phyloP scores from a whole-genome alignment of 2,113 vertebrate species.

The Sapayoa aenigma region DNA sequence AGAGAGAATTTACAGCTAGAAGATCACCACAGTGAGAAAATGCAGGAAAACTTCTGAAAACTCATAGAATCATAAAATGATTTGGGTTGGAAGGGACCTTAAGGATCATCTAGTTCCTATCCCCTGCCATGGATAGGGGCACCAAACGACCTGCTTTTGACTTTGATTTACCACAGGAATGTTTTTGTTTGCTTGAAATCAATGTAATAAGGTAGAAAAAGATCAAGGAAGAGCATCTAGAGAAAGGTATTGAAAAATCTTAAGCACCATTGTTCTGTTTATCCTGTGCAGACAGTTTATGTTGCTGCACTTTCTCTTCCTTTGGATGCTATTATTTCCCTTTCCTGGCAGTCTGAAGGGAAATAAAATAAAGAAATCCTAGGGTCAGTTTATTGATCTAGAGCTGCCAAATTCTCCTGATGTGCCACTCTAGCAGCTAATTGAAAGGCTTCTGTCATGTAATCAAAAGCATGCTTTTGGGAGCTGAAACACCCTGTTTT shows the following conservation, averaged over 20 bases:
- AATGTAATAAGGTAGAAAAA: background rate
- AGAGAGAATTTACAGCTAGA: background rate
- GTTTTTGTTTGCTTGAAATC: slow-evolving; percentile 1
- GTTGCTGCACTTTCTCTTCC: background rate
- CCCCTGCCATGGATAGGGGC: background rate
- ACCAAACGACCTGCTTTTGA: background rate
- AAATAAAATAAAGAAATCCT: background rate
- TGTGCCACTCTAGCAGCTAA: background rate
- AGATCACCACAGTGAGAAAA: background rate
- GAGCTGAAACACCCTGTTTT: background rate
- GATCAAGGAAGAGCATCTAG: background rate
- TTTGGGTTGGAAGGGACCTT: background rate
- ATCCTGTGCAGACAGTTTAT: background rate
- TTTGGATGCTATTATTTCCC: background rate
- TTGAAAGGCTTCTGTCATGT: slow-evolving; percentile 17
- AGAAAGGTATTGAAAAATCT: background rate
- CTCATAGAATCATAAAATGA: background rate
- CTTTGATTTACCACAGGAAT: background rate
- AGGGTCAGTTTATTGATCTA: background rate
- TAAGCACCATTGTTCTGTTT: background rate
- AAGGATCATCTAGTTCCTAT: background rate
- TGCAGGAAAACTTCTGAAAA: background rate
- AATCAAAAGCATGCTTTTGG: background rate
- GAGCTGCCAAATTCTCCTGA: background rate
- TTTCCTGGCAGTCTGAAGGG: background rate